A percentile compares a stretch with the other conserved stretches of the same genome.
phyloP scores from a whole-genome alignment of 2,888 invertebrate species.

The Labia minor region DNA sequence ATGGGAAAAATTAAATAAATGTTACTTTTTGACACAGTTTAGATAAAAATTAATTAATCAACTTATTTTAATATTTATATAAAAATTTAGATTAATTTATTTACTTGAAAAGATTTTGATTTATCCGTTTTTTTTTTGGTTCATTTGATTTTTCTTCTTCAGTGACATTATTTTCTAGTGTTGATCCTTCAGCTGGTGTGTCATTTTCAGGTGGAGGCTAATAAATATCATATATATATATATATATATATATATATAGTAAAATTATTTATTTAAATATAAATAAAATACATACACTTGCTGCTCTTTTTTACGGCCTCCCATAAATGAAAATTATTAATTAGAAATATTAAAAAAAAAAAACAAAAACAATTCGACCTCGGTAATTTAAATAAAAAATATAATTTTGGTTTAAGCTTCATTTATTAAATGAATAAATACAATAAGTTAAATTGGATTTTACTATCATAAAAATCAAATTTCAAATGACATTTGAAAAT shows the following conservation, averaged over 20 bases:
- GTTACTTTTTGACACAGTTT: background rate
- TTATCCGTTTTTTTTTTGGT: slow-evolving; percentile 34
- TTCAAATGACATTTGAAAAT: too few relatives aligned
- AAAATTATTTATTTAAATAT: background rate
- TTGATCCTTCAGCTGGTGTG: background rate
- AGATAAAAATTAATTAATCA: background rate
- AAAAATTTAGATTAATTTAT: slow-evolving; percentile 22
- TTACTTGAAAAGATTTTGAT: slow-evolving; percentile 37
- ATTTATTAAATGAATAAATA: too few relatives aligned
- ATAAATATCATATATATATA: background rate
- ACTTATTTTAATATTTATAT: background rate
- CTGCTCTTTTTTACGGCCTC: slow-evolving; percentile 17
- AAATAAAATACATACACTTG: slow-evolving; percentile 4
- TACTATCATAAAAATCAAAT: too few relatives aligned
- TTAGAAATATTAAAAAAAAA: background rate
- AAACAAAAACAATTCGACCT: too few relatives aligned
- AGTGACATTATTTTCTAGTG: slow-evolving; percentile 17
- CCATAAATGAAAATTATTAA: background rate
- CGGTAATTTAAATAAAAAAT: too few relatives aligned
- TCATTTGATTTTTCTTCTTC: slow-evolving; percentile 27
- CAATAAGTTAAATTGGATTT: too few relatives aligned
- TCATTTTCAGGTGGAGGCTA: slow-evolving; percentile 1
- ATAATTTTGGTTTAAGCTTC: too few relatives aligned
- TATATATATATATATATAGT: too few relatives aligned
- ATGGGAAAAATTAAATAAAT: background rate